These are phyloP conservation scores for Chloroceryle inda DNA, from an alignment of 2,797 vertebrate species.

Conservation along the genomic window DNA sequence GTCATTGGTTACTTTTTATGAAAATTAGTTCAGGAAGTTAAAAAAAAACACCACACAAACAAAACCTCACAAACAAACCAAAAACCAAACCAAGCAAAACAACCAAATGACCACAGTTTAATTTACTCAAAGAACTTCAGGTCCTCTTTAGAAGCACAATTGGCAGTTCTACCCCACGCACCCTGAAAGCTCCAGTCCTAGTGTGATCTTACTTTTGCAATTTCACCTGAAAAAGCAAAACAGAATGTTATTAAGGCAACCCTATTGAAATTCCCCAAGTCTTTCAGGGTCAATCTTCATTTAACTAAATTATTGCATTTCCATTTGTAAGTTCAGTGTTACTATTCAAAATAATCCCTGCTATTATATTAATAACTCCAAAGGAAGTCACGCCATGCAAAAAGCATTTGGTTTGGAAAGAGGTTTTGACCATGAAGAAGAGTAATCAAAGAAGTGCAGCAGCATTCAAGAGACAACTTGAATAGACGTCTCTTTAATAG, in stretches of 20 bases:
- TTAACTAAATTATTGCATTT: conserved; percentile 42
- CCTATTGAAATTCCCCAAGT: neutral
- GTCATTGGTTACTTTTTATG: neutral
- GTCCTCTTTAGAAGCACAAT: neutral
- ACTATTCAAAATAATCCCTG: neutral
- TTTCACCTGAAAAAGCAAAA: conserved; percentile 29
- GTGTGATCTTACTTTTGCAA: neutral
- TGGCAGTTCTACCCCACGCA: neutral
- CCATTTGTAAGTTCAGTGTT: neutral
- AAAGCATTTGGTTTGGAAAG: conserved; percentile 1
- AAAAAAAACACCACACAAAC: neutral
- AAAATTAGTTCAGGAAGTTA: neutral
- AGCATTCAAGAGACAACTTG: neutral
- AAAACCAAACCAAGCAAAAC: neutral
- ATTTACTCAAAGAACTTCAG: neutral
- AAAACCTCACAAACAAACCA: neutral
- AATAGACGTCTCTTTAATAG: conserved; percentile 40
- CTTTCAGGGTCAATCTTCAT: neutral
- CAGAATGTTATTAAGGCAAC: neutral
- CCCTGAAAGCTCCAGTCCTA: neutral
- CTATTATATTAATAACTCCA: conserved; percentile 22
- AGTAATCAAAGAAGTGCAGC: conserved; percentile 31
- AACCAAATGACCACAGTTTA: neutral
- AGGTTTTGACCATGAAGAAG: conserved; percentile 36
- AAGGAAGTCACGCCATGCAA: neutral